Evolutionary conservation across 2,888 invertebrate species (phyloP), one percentile per base, ranked within the genome.

Genomic region (Fragum whitleyi): DNA sequence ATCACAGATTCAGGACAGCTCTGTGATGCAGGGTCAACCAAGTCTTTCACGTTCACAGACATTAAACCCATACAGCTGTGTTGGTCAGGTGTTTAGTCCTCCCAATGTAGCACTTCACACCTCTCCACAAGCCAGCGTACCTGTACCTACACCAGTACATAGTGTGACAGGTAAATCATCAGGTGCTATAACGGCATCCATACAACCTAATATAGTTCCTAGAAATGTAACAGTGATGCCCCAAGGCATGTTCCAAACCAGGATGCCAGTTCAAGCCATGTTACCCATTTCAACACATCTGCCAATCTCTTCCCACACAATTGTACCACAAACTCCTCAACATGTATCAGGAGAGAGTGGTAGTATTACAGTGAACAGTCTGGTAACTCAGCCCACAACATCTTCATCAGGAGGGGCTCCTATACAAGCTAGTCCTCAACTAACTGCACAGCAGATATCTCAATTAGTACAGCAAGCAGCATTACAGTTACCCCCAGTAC

Each of bases 361-460:
- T 23, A 78, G 74, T 73, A 55, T 69, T 55, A 65, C 61, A 19
- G 72, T 73, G 14, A 70, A 65, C 11, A 72, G 75, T 21, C 16
- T 19, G 11, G 32, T 65, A 6, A 21, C 65, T 28, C 23, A 28
- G 2, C 23, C 36, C 6, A 65, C 65, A 57, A 55, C 73, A 39
- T 11, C 11, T 42, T 23, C 65, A 23, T 51, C 76, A 42, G 78
- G 78, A 23, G 61, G 65, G 42, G 68, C 78, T 7, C 75, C 57
- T 36, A 61, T 76, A 21, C 69, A 74, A 42, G 76, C 75, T 28
- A 59, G 74, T 14, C 81, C 78, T 59, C 77, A 73, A 32, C 42
- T 81, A 39, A 80, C 82, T 67, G 76, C 82, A 2, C 80, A 82
- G 32, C 82, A 85, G 65, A 69, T 82, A 19, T 77, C 83, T 5